These are phyloP conservation scores for Phyllostomus discolor DNA, from an alignment of 2,113 vertebrate species.

Conservation along the genomic window DNA sequence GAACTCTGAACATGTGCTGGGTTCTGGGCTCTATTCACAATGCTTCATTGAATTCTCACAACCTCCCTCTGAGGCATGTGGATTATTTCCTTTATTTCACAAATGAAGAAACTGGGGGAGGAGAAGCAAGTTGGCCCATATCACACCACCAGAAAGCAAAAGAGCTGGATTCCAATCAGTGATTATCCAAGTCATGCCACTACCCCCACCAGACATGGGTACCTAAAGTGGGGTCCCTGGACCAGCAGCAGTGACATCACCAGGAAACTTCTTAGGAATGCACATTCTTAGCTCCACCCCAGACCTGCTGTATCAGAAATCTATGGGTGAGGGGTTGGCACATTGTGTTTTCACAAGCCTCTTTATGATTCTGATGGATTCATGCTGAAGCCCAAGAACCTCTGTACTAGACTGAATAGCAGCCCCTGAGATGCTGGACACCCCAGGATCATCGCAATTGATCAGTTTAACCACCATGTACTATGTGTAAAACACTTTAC, in stretches of 20 bases:
- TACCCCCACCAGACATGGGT: neutral
- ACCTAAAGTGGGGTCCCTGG: neutral
- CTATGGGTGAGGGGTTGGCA: too few relatives aligned
- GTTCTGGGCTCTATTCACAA: neutral
- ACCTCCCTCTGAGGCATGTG: too few relatives aligned
- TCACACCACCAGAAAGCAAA: neutral
- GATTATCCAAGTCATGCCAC: neutral
- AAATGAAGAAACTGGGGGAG: neutral
- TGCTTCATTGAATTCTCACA: neutral
- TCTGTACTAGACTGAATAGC: rapidly evolving
- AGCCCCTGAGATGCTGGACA: neutral
- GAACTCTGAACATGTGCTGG: neutral
- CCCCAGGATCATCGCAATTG: neutral
- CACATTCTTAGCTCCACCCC: neutral
- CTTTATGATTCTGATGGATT: neutral
- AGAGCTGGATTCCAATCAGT: neutral
- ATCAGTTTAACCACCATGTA: neutral
- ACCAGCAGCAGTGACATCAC: neutral
- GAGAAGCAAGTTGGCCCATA: neutral
- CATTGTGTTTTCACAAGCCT: neutral
- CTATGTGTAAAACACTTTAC: neutral
- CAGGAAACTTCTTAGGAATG: neutral
- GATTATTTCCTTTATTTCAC: neutral
- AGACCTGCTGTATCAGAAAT: neutral
- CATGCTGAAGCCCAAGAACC: neutral